Percentiles rank a stretch among this genome's conserved stretches.
phyloP scores from a whole-genome alignment of 2,113 vertebrate genomes.

The Ciconia boyciana region DNA sequence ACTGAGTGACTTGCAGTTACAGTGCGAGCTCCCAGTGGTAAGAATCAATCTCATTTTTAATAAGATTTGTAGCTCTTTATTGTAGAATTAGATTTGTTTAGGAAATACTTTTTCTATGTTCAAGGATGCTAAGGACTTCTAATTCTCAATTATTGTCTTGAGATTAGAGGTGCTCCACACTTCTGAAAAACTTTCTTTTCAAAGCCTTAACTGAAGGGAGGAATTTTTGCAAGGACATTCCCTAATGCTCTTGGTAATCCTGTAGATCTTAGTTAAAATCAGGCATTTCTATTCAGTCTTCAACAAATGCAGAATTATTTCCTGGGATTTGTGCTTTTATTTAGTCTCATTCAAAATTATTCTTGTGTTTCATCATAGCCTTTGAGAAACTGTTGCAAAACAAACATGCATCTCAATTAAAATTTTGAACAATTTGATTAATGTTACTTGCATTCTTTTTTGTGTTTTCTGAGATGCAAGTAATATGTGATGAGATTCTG shows the following conservation, averaged over 20 bases:
- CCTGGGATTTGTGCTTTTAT: neutral
- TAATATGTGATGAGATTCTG: neutral
- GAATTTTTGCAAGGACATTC: neutral
- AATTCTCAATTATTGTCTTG: neutral
- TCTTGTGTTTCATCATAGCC: neutral
- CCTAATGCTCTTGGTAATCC: neutral
- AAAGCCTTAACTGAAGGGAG: conserved; percentile 19
- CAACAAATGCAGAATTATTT: neutral
- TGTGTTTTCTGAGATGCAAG: neutral
- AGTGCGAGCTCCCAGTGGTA: neutral
- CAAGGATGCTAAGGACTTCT: neutral
- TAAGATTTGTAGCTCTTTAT: neutral
- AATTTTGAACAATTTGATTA: neutral
- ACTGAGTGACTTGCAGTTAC: neutral
- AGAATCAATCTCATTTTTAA: neutral
- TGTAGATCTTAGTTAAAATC: neutral
- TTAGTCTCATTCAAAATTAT: neutral
- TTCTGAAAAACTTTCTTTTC: neutral
- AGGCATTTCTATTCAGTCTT: neutral
- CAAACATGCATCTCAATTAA: neutral
- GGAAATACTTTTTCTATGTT: neutral
- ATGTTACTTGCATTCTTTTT: neutral
- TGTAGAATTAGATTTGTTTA: neutral
- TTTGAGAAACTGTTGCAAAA: conserved; percentile 3
- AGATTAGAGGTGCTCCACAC: neutral